phyloP scores from a whole-genome alignment of 2,888 invertebrate species.

The Parnassius mnemosyne region DNA sequence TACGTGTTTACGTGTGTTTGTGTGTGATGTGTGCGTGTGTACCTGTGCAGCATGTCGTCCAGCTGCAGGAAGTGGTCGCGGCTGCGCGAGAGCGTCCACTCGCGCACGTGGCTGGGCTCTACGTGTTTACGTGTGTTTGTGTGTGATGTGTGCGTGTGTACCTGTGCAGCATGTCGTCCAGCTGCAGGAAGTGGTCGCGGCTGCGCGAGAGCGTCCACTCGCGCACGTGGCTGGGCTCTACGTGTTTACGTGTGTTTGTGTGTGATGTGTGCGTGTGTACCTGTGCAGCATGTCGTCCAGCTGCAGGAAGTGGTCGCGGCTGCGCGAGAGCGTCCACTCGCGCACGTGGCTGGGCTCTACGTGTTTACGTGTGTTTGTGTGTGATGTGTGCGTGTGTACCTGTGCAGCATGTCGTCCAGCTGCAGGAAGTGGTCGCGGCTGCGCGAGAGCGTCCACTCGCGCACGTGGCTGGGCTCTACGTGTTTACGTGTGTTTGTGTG shows the following conservation, averaged over 20 bases:
- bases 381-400: slow-evolving; percentile 51
- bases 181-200: slow-evolving; percentile 91
- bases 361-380: too few relatives aligned
- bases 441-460: slow-evolving; percentile 92
- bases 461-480: slow-evolving; percentile 76
- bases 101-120: slow-evolving; percentile 79
- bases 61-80: slow-evolving; percentile 93
- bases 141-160: slow-evolving; percentile 29
- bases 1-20: too few relatives aligned
- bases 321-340: slow-evolving; percentile 92
- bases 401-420: slow-evolving; percentile 95
- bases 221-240: slow-evolving; percentile 77
- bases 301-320: slow-evolving; percentile 91
- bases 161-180: slow-evolving; percentile 96
- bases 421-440: slow-evolving; percentile 92
- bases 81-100: slow-evolving; percentile 92
- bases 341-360: slow-evolving; percentile 78
- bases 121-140: too few relatives aligned
- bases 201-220: slow-evolving; percentile 93
- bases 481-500: too few relatives aligned
- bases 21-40: too few relatives aligned
- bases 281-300: slow-evolving; percentile 96
- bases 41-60: slow-evolving; percentile 95
- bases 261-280: slow-evolving; percentile 33
- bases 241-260: too few relatives aligned